These are phyloP conservation scores for Heptranchias perlo DNA, from an alignment of 2,113 vertebrate genomes.

Conservation along the genomic window DNA sequence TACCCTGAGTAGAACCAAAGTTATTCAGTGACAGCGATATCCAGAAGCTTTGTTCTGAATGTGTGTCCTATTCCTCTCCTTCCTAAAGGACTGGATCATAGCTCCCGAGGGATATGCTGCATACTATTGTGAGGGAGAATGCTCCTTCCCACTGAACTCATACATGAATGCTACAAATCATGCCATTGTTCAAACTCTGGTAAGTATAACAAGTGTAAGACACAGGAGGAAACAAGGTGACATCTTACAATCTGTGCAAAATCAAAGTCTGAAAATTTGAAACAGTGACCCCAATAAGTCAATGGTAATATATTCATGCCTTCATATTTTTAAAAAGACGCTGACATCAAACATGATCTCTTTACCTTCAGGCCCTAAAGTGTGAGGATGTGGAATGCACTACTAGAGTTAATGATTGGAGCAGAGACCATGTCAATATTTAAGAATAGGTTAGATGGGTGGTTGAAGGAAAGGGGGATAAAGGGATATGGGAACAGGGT, in stretches of 20 bases:
- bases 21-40: not conserved
- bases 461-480: not conserved
- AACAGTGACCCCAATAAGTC: not conserved
- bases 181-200: conserved; percentile 94
- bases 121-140: conserved; percentile 95
- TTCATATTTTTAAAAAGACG: not conserved
- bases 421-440: not conserved
- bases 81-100: conserved; percentile 91
- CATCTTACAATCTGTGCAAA: not conserved
- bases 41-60: not conserved
- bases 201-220: conserved; percentile 53
- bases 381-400: not conserved
- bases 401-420: not conserved
- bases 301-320: not conserved
- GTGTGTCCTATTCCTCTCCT: conserved; percentile 24
- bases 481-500: not conserved
- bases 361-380: not conserved
- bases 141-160: conserved; percentile 90
- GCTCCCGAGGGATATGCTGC: conserved; percentile 92
- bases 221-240: not conserved
- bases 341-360: not conserved
- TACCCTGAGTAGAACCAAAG: not conserved
- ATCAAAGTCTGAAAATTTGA: not conserved
- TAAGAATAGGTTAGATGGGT: not conserved
- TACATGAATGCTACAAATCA: conserved; percentile 99